Evolutionary conservation across 1,140 invertebrate genomes (phyloP), one percentile per base, ranked within the genome.

Genomic region (Conus ventricosus): DNA sequence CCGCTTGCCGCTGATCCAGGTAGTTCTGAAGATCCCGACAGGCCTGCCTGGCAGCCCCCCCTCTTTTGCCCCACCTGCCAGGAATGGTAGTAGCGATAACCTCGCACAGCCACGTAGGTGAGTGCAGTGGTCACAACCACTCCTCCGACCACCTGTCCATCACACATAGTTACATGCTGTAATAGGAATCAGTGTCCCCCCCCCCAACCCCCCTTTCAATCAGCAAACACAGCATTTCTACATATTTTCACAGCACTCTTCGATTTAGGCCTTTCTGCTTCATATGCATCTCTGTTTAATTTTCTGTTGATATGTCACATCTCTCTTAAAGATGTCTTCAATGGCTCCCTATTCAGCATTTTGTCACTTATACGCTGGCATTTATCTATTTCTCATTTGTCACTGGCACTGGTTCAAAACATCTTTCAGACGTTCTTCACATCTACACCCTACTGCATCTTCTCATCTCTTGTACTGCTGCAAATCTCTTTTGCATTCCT

Each of bases 11-110:
- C 53, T 83, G 25, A 3, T 63, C 25, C n/a, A 84, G 23, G n/a
- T 63, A 15, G 23, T 84, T 25, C 53, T 51, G 60, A 5, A 84
- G 82, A 3, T n/a, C 17, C n/a, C 63, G 20, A 15, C 55, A 63
- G 6, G 82, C 82, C 54, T 63, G 5, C 55, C 23, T 84, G 82
- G 82, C 82, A n/a, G 82, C 82, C n/a, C 1, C 82, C 82, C n/a
- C 82, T 84, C 82, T 84, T 55, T 20, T 23, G n/a, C 8, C 54
- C 82, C 5, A 54, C 25, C 55, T 53, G 82, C n/a, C 82, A 7
- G 23, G 82, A 55, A 63, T n/a, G 82, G 57, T 84, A 84, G 51
- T 84, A 84, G n/a, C 82, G 54, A 54, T 84, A 84, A 15, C 82
- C 82, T 39, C 82, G 54, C n/a, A 84, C 82, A 25, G 82, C 57